phyloP scores from a whole-genome alignment of 2,113 vertebrate genomes.

The Muntiacus reevesi region DNA sequence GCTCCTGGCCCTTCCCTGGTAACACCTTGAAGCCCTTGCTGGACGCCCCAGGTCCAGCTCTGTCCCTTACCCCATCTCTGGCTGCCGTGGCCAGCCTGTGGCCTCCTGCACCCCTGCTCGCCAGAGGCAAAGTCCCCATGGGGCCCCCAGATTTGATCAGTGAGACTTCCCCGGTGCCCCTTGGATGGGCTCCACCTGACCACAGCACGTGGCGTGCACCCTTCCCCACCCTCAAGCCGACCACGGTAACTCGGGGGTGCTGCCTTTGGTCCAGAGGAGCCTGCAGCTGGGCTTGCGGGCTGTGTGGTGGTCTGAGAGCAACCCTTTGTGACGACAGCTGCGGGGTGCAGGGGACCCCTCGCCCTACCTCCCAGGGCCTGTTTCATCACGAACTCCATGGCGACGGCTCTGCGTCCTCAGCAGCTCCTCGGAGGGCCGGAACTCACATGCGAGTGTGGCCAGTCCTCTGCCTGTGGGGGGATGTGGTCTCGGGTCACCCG shows the following conservation, averaged over 20 bases:
- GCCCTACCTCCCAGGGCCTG: conserved; percentile 72
- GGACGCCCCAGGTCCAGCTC: background rate
- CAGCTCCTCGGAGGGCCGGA: background rate
- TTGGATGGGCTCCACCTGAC: background rate
- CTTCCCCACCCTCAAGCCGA: background rate
- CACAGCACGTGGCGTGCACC: accelerated
- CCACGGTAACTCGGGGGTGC: background rate
- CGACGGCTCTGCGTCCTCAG: background rate
- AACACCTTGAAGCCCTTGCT: background rate
- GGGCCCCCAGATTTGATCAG: background rate
- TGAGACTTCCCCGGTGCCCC: too few relatives aligned
- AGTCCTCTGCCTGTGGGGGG: background rate
- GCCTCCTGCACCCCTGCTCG: background rate
- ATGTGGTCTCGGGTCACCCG: background rate
- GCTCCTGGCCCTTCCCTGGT: background rate
- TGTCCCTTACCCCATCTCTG: too few relatives aligned
- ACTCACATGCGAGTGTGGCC: conserved; percentile 3
- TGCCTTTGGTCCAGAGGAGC: background rate
- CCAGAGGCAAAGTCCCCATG: accelerated
- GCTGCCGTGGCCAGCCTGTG: background rate
- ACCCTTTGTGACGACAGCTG: accelerated
- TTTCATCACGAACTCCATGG: conserved; percentile 75
- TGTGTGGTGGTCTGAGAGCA: background rate
- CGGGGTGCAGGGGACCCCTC: background rate
- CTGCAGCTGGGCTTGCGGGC: background rate